Base-by-base conservation (phyloP, 2,888 invertebrate species). In the Ptychoptera contaminata region DNA sequence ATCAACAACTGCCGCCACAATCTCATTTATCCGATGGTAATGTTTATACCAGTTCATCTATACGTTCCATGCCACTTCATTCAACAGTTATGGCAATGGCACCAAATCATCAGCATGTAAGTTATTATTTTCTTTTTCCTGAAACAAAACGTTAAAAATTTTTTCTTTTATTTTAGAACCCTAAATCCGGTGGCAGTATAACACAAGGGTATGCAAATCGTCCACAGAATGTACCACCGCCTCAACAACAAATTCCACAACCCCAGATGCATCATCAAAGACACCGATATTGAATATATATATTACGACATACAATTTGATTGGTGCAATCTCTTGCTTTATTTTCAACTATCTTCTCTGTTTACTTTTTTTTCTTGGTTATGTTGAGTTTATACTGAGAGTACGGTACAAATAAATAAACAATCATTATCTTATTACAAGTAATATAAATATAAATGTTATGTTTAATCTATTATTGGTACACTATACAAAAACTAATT, bases 191-290 rank as follows among this genome's bases (percentile, higher is more conserved):
- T 1, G 83, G 86, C 48, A 82, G 84, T 55, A 87, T 88, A 48
- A 82, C 85, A 1, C 79, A 85, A 48, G 86, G 86, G 2, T 88
- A 86, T 69, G 84, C 86, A 0, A 82, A 85, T 2, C 74, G 83
- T 50, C 56, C 55, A n/a, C 59, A 57, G 44, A 59, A 58, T 49
- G 44, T 58, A 40, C 53, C 55, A 12, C 53, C 46, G 35, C 48
- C 42, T 14, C 49, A 47, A 31, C 49, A 47, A 16, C 51, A n/a
- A n/a, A n/a, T 59, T 6, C 59, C 58, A 16, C 54, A 60, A 49
- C 50, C 59, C 49, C 55, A 57, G 12, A 56, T 56, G 14, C 60
- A 58, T 49, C 53, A 54, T 2, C 62, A 57, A 46, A 55, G 53
- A 15, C 54, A 56, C 8, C 53, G 40, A 15, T 40, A 40, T 34